Percentiles rank a stretch among this genome's conserved stretches.
Conservation (phyloP, 2,888 invertebrate genomes). For the Euphydryas editha region DNA sequence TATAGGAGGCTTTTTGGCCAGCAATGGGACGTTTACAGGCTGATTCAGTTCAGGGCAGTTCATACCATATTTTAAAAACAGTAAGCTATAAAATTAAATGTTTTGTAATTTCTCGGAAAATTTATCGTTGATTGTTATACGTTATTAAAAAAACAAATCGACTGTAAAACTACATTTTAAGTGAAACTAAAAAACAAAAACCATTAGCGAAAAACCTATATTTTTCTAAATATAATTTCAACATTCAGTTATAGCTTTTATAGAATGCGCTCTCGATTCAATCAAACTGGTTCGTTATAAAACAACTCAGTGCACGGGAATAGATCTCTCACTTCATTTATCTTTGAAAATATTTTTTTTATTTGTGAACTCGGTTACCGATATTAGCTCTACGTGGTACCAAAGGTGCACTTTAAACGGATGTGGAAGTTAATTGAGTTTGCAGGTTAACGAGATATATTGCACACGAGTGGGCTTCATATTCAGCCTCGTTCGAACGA, state of each 20-base stretch:
- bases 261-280: neutral
- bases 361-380: neutral
- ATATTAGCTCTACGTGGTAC: neutral
- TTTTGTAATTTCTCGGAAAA: too few relatives aligned
- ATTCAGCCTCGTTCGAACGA: neutral
- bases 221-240: neutral
- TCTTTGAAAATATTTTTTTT: neutral
- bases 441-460: conserved; percentile 11
- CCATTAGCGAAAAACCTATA: neutral
- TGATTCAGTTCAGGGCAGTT: too few relatives aligned
- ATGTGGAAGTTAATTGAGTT: conserved; percentile 16
- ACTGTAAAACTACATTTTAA: too few relatives aligned
- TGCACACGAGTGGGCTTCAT: conserved; percentile 2
- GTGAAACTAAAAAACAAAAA: neutral
- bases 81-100: too few relatives aligned
- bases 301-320: neutral
- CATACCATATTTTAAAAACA: too few relatives aligned
- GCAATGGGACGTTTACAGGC: too few relatives aligned
- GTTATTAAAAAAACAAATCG: too few relatives aligned
- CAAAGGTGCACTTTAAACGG: neutral
- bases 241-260: neutral
- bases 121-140: too few relatives aligned
- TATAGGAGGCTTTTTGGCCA: too few relatives aligned
- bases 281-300: neutral
- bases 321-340: neutral